phyloP scores from a whole-genome alignment of 2,888 invertebrate species.

The Xestia rhomboidea region DNA sequence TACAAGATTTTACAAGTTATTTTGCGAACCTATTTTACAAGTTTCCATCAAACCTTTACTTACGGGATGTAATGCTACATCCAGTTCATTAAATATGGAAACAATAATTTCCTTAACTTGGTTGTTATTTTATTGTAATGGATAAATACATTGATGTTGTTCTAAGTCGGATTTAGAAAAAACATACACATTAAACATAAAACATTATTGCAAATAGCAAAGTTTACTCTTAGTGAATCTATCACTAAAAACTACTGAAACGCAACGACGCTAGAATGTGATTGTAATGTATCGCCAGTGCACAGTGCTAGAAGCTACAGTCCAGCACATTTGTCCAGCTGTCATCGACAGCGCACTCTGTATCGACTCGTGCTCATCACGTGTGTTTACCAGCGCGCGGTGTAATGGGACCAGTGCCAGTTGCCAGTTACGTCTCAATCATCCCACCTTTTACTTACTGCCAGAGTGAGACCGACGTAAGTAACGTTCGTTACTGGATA shows the following conservation, averaged over 20 bases:
- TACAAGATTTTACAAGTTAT: background rate
- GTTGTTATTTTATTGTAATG: background rate
- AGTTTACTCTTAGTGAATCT: background rate
- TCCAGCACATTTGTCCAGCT: background rate
- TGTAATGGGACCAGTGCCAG: constrained; percentile 90
- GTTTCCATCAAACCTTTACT: background rate
- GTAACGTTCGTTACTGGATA: constrained; percentile 34
- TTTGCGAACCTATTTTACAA: background rate
- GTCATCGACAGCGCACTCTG: constrained; percentile 17
- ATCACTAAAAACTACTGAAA: background rate
- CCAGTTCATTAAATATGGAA: background rate
- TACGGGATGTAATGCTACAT: background rate
- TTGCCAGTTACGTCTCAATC: constrained; percentile 90
- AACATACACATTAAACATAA: background rate
- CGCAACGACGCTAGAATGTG: constrained; percentile 6
- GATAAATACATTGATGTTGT: background rate
- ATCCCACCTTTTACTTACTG: constrained; percentile 88
- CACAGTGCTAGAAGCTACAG: background rate
- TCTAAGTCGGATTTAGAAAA: background rate
- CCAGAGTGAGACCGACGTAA: constrained; percentile 75
- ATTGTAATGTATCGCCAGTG: background rate
- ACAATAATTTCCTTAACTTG: background rate
- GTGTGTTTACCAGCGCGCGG: constrained; percentile 85
- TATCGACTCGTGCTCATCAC: constrained; percentile 68
- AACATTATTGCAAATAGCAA: background rate